Percentiles rank a stretch among this genome's conserved stretches.
Conservation (phyloP, 2,888 invertebrate genomes). For the Drosophila buzzatii region DNA sequence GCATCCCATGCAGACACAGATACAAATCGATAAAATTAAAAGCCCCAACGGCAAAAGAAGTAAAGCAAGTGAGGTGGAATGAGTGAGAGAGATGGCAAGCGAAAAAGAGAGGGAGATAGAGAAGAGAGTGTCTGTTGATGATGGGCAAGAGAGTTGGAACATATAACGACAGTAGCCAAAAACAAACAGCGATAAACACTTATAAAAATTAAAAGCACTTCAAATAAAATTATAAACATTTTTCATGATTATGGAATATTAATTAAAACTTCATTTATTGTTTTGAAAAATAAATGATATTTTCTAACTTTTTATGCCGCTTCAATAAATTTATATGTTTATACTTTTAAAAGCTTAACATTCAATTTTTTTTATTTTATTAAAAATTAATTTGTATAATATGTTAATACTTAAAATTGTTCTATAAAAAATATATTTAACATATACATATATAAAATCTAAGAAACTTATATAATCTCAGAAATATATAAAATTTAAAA, state of each 20-base stretch:
- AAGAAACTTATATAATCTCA: too few relatives aligned
- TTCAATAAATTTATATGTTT: too few relatives aligned
- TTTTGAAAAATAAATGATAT: too few relatives aligned
- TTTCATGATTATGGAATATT: neutral
- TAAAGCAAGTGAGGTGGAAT: conserved; percentile 7
- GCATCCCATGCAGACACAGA: conserved; percentile 44
- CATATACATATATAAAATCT: too few relatives aligned
- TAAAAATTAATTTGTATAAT: too few relatives aligned
- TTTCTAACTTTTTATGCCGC: too few relatives aligned
- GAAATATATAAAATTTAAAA: too few relatives aligned
- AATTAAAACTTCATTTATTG: too few relatives aligned
- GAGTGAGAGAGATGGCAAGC: neutral
- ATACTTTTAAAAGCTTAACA: too few relatives aligned
- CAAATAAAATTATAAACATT: neutral
- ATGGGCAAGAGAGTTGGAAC: neutral
- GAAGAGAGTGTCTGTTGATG: neutral
- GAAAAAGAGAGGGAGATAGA: neutral
- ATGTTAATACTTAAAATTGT: too few relatives aligned
- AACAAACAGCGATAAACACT: conserved; percentile 33
- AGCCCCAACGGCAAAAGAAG: conserved; percentile 27
- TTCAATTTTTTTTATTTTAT: too few relatives aligned
- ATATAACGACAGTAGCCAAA: conserved; percentile 44
- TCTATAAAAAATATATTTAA: too few relatives aligned
- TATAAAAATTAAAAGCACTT: neutral
- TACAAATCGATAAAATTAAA: conserved; percentile 74